Conservation (phyloP, 2,888 invertebrate species). For the Drosophila ustulata region DNA sequence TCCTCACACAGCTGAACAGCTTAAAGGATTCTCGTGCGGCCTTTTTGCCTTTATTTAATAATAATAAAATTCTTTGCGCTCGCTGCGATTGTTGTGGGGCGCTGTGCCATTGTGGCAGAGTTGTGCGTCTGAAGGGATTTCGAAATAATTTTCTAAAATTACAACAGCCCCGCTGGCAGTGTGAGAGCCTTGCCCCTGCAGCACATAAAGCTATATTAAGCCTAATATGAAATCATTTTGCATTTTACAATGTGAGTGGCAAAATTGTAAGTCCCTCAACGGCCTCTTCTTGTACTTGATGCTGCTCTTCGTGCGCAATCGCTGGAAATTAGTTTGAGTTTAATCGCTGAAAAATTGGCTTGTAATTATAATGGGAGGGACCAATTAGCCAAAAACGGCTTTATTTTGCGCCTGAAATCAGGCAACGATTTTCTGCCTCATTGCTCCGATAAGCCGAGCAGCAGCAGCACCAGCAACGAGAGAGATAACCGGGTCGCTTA, state of each 20-base stretch:
- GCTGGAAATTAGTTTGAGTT: conserved; percentile 46
- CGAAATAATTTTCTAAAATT: conserved; percentile 60
- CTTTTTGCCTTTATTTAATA: conserved; percentile 48
- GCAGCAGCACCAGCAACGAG: neutral
- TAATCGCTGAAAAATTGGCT: conserved; percentile 60
- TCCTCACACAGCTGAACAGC: conserved; percentile 37
- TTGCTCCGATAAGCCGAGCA: conserved; percentile 20
- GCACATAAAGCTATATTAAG: conserved; percentile 56
- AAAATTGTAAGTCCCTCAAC: conserved; percentile 2
- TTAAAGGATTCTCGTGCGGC: conserved; percentile 48
- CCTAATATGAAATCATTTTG: conserved; percentile 60
- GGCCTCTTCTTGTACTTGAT: neutral
- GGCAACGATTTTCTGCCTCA: conserved; percentile 18
- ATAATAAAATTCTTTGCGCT: conserved; percentile 46
- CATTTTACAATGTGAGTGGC: conserved; percentile 30
- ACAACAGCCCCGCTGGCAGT: conserved; percentile 30
- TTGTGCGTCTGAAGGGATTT: conserved; percentile 42
- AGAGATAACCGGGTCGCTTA: neutral
- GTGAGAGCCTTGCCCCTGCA: neutral
- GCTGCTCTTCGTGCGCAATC: conserved; percentile 7
- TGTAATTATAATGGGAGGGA: conserved; percentile 41
- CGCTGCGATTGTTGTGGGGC: neutral
- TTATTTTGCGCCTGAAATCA: conserved; percentile 4
- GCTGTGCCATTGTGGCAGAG: conserved; percentile 6
- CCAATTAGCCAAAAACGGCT: conserved; percentile 47